Evolutionary conservation across 2,888 invertebrate genomes (phyloP).

Genomic region (Autographa pulchrina): DNA sequence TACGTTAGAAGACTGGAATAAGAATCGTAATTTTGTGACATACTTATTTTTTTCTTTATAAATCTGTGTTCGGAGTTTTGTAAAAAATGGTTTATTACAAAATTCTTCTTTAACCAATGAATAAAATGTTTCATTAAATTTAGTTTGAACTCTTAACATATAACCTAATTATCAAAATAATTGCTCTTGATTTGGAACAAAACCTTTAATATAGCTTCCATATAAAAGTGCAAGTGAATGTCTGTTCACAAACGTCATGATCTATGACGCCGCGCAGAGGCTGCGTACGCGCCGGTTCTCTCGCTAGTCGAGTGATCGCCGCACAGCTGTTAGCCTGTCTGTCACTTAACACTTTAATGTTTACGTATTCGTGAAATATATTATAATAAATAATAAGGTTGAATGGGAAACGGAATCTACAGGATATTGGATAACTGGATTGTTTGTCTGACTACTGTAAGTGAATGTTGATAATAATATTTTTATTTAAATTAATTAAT

Average conservation of each 20-base stretch:
- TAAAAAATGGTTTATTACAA: no score
- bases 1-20: no score
- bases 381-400: conserved; percentile 40
- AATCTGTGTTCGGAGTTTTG: no score
- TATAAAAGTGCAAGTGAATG: conserved; percentile 7
- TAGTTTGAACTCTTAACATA: no score
- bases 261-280: conserved; percentile 64
- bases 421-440: conserved; percentile 39
- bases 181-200: no score
- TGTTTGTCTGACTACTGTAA: conserved; percentile 43
- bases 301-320: conserved; percentile 69
- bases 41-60: no score
- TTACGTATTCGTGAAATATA: conserved; percentile 38
- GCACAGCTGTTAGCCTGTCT: conserved; percentile 66
- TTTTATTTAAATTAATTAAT: not conserved
- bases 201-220: not conserved
- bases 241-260: conserved; percentile 46
- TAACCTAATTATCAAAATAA: no score
- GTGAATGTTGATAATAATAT: conserved; percentile 36
- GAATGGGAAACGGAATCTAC: conserved; percentile 55
- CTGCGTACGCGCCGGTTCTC: conserved; percentile 68
- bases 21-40: no score
- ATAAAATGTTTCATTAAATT: no score
- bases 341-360: conserved; percentile 49
- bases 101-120: no score